A percentile compares a stretch with the other conserved stretches of the same genome.
Evolutionary conservation across 2,113 vertebrate species (phyloP).

Genomic region (Bambusicola thoracicus): DNA sequence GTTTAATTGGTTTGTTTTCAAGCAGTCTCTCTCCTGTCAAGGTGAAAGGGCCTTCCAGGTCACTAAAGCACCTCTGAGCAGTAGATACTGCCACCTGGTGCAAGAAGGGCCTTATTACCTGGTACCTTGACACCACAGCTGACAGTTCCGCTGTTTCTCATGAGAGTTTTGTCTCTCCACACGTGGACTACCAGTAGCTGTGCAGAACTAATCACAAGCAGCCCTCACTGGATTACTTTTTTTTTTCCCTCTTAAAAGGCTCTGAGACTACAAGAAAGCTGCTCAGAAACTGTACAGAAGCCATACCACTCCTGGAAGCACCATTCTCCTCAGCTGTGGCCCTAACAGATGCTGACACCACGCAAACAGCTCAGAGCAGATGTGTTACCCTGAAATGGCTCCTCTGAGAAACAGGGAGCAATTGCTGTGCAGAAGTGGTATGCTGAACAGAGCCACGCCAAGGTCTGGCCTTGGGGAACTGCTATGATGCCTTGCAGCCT

Average conservation of each 20-base stretch:
- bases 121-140: rapidly evolving
- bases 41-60: background rate
- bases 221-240: background rate
- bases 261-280: background rate
- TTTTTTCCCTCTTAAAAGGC: background rate
- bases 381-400: background rate
- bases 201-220: background rate
- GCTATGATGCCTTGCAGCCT: background rate
- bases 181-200: background rate
- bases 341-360: background rate
- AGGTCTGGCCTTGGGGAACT: background rate
- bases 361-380: background rate
- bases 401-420: background rate
- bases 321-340: rapidly evolving
- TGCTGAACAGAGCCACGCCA: background rate
- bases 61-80: rapidly evolving
- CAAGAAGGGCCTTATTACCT: background rate
- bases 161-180: background rate
- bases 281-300: no score
- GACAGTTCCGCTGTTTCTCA: background rate
- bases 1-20: background rate
- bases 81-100: conserved; percentile 24
- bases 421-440: rapidly evolving
- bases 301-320: rapidly evolving
- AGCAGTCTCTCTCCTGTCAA: background rate